Evolutionary conservation across 2,797 vertebrate species (phyloP).

Genomic region (Bradypodion ventrale): DNA sequence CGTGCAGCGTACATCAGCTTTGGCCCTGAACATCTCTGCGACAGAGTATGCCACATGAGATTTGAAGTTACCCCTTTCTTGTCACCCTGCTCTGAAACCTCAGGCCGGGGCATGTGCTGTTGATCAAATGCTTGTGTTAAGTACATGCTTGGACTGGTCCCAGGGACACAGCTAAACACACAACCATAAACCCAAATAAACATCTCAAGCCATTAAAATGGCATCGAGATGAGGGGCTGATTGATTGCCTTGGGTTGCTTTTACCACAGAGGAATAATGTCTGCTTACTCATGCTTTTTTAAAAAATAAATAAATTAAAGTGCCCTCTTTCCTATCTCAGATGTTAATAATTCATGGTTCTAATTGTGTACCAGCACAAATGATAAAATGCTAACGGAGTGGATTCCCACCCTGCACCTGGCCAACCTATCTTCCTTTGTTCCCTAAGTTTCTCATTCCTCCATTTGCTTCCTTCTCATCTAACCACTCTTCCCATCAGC

Average conservation of each 20-base stretch:
- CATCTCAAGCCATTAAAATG: slow-evolving; percentile 64
- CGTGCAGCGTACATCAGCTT: no score
- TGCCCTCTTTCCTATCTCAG: slow-evolving; percentile 50
- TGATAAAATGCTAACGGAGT: slow-evolving; percentile 64
- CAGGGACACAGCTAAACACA: slow-evolving; percentile 56
- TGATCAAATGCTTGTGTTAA: slow-evolving; percentile 42
- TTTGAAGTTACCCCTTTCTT: no score
- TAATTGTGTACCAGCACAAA: slow-evolving; percentile 66
- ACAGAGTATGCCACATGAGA: no score
- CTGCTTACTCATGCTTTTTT: slow-evolving; percentile 77
- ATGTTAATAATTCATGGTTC: slow-evolving; percentile 75
- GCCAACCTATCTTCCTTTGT: accelerated
- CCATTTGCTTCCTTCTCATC: neutral
- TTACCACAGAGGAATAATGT: slow-evolving; percentile 53
- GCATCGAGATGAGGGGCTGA: slow-evolving; percentile 48
- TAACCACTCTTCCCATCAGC: no score
- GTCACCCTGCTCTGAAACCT: neutral
- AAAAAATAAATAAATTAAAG: no score
- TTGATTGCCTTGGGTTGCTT: slow-evolving; percentile 70
- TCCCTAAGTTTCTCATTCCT: neutral
- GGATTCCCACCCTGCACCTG: neutral
- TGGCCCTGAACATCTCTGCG: no score
- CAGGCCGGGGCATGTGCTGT: neutral
- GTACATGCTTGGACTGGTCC: slow-evolving; percentile 40
- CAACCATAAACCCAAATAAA: slow-evolving; percentile 53